Evolutionary conservation across 2,113 vertebrate genomes (phyloP), one percentile per base, ranked within the genome.

Genomic region (Epinephelus cyanopodus): DNA sequence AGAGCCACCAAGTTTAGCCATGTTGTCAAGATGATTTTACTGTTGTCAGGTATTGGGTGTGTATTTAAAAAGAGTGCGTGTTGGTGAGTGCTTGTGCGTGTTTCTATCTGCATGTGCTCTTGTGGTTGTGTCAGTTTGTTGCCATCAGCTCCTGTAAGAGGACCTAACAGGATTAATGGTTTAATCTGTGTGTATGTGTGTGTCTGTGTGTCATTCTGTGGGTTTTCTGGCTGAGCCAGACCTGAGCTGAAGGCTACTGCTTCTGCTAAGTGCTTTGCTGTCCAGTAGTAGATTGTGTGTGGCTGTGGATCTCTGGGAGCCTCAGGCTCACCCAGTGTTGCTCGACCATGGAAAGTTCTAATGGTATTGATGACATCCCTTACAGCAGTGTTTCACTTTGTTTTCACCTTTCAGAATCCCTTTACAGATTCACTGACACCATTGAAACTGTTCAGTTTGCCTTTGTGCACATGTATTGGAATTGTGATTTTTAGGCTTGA

Each of bases 121-220:
- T 70, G 77, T 81, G 65, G 54, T 83, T 81, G 79, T 66, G 64
- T 79, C 57, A 25, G 62, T 87, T 61, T 79, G 79, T 81, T 92
- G 74, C 89, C 70, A 88, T 87, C 79, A 83, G 84, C 83, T 81
- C 62, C 60, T 71, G 69, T 91, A 84, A 92, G 91, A 84, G 18
- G 84, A 79, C 65, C 80, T 92, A 92, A 93, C 80, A 75, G 86
- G 93, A 93, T 94, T 94, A 91, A 77, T 82, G 75, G 71, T 90
- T 83, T 93, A 85, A 74, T 81, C 39, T 77, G 27, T 76, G 58
- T 76, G 60, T 53, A 50, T 52, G 74, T 66, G 52, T 50, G 47
- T 76, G 72, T 75, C 25, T 33, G 19, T 14, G 21, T 17, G 14
- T 53, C 68, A 13, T 62, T 69, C 42, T 50, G 62, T 23, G 21